Evolutionary conservation across 2,113 vertebrate genomes (phyloP).

Genomic region (Guaruba guarouba): DNA sequence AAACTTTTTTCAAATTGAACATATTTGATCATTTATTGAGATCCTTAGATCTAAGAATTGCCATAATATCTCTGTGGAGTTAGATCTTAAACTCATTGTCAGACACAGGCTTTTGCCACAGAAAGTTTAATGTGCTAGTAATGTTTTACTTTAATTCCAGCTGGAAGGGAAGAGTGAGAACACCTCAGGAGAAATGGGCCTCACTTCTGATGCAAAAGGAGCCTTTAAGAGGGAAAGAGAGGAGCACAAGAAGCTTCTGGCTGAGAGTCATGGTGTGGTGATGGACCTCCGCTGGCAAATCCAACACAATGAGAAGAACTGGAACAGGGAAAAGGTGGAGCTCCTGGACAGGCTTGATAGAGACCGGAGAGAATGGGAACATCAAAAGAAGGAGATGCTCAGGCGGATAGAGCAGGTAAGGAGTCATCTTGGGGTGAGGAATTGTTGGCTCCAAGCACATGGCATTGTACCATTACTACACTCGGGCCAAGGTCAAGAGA

Average conservation of each 20-base stretch:
- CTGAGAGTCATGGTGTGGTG: conserved; percentile 85
- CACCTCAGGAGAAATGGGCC: conserved; percentile 50
- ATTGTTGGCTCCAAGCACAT: not conserved
- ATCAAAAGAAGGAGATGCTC: conserved; percentile 84
- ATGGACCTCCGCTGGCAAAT: conserved; percentile 93
- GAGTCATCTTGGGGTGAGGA: not conserved
- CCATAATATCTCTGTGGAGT: not conserved
- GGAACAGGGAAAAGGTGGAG: conserved; percentile 86
- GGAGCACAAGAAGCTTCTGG: conserved; percentile 86
- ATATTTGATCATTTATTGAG: not conserved
- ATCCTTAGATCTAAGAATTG: not conserved
- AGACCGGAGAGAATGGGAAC: conserved; percentile 87
- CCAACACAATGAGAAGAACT: conserved; percentile 88
- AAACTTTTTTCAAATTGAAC: not conserved
- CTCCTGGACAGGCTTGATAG: conserved; percentile 84
- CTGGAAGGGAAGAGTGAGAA: conserved; percentile 72
- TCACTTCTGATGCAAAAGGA: conserved; percentile 60
- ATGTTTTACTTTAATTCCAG: conserved; percentile 58
- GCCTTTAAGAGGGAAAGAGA: conserved; percentile 81
- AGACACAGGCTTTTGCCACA: not conserved
- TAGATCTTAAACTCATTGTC: not conserved
- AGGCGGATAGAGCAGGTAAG: conserved; percentile 82
- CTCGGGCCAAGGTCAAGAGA: not conserved
- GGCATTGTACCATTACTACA: not conserved
- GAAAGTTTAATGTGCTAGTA: not conserved